These are phyloP conservation scores for Urocynchramus pylzowi DNA, from an alignment of 2,113 vertebrate genomes.

Conservation along the genomic window DNA sequence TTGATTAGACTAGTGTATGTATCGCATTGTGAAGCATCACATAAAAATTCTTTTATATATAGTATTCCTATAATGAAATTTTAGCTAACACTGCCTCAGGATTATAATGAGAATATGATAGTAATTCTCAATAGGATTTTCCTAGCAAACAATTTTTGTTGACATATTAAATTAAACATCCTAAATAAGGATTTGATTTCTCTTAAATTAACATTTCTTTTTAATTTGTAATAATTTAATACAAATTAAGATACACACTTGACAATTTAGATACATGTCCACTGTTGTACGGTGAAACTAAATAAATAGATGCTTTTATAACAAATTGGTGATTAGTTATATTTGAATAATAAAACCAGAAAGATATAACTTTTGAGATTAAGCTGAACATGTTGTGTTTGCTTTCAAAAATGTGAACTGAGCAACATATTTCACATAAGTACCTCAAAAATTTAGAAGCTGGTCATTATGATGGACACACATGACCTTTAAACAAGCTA, in stretches of 20 bases:
- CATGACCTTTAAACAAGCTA: not conserved
- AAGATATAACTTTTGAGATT: not conserved
- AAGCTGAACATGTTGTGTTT: not conserved
- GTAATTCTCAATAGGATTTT: not conserved
- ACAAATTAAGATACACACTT: not conserved
- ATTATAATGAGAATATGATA: not conserved
- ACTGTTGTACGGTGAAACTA: not conserved
- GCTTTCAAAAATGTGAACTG: not conserved
- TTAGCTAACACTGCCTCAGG: not conserved
- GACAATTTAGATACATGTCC: not conserved
- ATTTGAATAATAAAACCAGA: not conserved
- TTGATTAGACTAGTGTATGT: not conserved
- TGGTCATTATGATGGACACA: not conserved
- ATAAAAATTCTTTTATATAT: slow-evolving; percentile 3
- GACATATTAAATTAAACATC: not conserved
- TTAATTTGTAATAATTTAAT: not conserved
- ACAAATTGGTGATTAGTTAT: not conserved
- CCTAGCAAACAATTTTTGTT: not conserved
- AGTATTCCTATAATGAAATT: not conserved
- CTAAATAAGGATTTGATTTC: not conserved
- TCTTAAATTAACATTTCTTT: not conserved
- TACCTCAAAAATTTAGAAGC: not conserved
- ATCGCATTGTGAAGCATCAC: not conserved
- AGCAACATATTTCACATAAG: not conserved
- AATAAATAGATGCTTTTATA: not conserved